Base-by-base conservation (phyloP, 1,140 invertebrate genomes). In the Carposina sasakii region DNA sequence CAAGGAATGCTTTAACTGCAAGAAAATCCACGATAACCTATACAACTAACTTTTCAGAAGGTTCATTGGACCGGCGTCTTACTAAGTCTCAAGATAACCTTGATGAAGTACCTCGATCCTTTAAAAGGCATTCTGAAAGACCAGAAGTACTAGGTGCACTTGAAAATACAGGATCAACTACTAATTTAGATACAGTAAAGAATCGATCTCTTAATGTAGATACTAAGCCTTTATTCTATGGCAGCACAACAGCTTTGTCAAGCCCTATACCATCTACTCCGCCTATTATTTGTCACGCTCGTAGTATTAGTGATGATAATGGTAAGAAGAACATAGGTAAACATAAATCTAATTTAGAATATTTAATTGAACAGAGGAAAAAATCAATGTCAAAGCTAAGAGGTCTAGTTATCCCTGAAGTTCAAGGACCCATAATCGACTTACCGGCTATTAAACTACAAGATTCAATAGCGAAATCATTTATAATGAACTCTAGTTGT, bases 341-440 rank as follows among this genome's bases (percentile, higher is more conserved):
- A 44, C 83, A 88, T 49, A 85, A 85, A 48, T 86, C 86, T 47
- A 90, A 90, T 49, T 69, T 89, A 54, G 90, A 88, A 69, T 88
- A 90, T 51, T 66, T 94, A 45, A 89, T 94, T 53, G 94, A 96
- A 71, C 93, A 94, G 71, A 86, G 94, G 34, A 88, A 91, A 57
- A 91, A 91, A 62, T 92, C 91, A 17, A 90, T 94, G 65, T 94
- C 92, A 2, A 96, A 96, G 79, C 73, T 96, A 19, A 86, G 93
- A 65, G 94, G 94, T 2, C 77, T 96, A 52, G 92, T 96, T 6
- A 96, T 96, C 63, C 94, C 95, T 4, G 94, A 96, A 68, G 65
- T 72, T 85, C 90, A 69, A 87, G 87, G 66, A 2, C 75, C 88
- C 9, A 85, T 90, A 42, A 62, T 85, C 8, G 81, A 88, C 47